Percentiles rank a stretch among this genome's conserved stretches.
Evolutionary conservation across 2,888 invertebrate species (phyloP).

Genomic region (Andrena bucephala): DNA sequence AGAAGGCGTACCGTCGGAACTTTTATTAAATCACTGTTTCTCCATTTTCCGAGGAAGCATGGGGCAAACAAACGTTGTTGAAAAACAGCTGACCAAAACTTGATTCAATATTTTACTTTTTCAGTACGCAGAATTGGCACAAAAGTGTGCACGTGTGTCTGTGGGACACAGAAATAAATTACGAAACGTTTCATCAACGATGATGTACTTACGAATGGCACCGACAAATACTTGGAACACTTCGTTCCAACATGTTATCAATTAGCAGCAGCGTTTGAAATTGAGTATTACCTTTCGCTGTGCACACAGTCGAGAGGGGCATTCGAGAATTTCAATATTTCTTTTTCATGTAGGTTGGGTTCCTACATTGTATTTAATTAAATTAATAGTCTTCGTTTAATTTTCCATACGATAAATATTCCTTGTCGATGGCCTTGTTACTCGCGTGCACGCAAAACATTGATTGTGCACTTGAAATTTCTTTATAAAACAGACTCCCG

Average conservation of each 20-base stretch:
- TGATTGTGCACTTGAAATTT: slow-evolving; percentile 12
- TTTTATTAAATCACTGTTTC: slow-evolving; percentile 19
- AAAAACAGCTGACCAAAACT: neutral
- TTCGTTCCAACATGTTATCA: no score
- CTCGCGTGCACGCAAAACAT: slow-evolving; percentile 6
- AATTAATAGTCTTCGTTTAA: neutral
- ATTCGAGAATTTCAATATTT: neutral
- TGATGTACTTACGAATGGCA: no score
- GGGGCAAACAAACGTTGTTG: neutral
- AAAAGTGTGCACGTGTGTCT: neutral
- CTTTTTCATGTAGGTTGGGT: neutral
- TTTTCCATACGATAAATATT: slow-evolving; percentile 1
- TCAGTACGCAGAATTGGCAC: neutral
- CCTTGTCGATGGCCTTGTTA: slow-evolving; percentile 8
- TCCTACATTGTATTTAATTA: neutral
- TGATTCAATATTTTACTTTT: neutral
- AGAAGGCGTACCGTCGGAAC: neutral
- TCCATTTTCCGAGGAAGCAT: neutral
- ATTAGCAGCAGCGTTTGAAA: no score
- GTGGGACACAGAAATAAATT: neutral
- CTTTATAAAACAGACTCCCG: neutral
- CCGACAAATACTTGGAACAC: no score
- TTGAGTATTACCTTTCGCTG: no score
- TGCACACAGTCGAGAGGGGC: no score
- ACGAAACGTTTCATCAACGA: neutral